These are phyloP conservation scores for Agriopis leucophaearia DNA, from an alignment of 2,888 invertebrate species.

Conservation along the genomic window DNA sequence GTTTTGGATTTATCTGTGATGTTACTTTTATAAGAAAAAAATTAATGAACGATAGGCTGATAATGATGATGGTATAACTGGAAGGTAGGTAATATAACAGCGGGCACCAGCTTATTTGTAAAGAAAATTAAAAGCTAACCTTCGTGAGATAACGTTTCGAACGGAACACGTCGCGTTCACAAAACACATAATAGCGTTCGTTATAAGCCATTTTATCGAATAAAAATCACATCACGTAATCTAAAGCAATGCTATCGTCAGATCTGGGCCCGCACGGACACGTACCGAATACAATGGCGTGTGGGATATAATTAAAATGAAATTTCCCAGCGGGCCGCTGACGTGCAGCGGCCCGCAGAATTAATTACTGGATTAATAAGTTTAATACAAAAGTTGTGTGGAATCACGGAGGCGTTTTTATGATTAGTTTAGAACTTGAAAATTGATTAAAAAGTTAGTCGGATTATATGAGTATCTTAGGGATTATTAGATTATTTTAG, in stretches of 20 bases:
- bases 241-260: conserved; percentile 14
- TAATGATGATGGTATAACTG: too few relatives aligned
- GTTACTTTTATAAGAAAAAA: too few relatives aligned
- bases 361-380: conserved; percentile 32
- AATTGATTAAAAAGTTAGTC: conserved; percentile 7
- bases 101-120: not conserved
- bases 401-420: conserved; percentile 7
- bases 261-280: conserved; percentile 18
- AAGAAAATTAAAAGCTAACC: not conserved
- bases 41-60: too few relatives aligned
- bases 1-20: too few relatives aligned
- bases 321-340: conserved; percentile 34
- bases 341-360: conserved; percentile 19
- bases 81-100: too few relatives aligned
- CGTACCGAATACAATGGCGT: conserved; percentile 25
- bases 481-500: too few relatives aligned
- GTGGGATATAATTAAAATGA: conserved; percentile 33
- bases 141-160: conserved; percentile 12
- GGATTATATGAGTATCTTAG: not conserved
- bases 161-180: not conserved
- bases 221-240: conserved; percentile 16
- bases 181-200: conserved; percentile 6
- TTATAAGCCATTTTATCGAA: conserved; percentile 12
- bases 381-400: conserved; percentile 21
- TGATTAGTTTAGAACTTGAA: conserved; percentile 12